Percentiles rank a stretch among this genome's conserved stretches.
Evolutionary conservation across 2,113 vertebrate species (phyloP).

Genomic region (Prionailurus viverrinus): DNA sequence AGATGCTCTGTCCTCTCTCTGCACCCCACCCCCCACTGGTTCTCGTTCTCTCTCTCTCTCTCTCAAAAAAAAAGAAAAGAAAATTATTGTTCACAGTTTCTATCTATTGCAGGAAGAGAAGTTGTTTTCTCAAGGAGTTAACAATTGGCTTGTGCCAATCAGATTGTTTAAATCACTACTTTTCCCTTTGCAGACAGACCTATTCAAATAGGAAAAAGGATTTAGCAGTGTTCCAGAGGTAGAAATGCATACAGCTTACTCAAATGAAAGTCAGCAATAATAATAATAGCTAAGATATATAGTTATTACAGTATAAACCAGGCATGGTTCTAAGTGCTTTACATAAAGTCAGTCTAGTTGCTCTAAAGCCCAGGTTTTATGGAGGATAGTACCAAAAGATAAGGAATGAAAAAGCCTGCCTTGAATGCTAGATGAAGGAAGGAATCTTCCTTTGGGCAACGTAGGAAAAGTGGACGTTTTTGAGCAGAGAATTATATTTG

Average conservation of each 20-base stretch:
- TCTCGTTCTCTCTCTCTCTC: too few species aligned
- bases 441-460: background rate
- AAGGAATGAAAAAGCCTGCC: background rate
- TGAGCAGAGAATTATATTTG: background rate
- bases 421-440: background rate
- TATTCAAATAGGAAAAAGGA: slow-evolving; percentile 53
- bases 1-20: too few species aligned
- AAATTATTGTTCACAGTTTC: slow-evolving; percentile 20
- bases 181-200: background rate
- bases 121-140: slow-evolving; percentile 23
- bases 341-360: background rate
- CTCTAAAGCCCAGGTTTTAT: slow-evolving; percentile 32
- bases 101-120: background rate
- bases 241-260: background rate
- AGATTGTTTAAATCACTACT: background rate
- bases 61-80: background rate
- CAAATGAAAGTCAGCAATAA: background rate
- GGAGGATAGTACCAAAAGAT: background rate
- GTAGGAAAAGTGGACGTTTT: background rate
- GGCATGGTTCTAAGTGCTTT: background rate
- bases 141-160: background rate
- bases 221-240: background rate
- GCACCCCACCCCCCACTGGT: too few species aligned
- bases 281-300: slow-evolving; percentile 11
- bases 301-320: background rate